Evolutionary conservation across 1,140 invertebrate species (phyloP).

Genomic region (Hylaeus anthracinus): DNA sequence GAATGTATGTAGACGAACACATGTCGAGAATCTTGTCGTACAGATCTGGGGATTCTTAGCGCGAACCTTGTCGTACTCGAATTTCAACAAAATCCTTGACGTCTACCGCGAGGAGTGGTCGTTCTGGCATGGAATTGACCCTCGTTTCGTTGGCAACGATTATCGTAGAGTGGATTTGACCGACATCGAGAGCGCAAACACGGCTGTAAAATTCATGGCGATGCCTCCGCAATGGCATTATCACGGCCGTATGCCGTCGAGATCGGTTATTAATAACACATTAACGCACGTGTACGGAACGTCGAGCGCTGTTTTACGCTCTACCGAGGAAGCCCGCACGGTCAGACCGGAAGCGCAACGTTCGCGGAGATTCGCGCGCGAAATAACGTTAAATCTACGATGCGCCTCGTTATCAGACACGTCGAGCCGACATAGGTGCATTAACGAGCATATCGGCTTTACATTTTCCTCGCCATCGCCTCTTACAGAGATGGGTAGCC

Average conservation of each 20-base stretch:
- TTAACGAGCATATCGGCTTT: constrained; percentile 51
- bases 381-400: constrained; percentile 24
- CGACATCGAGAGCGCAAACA: not conserved
- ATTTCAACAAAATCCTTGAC: no score
- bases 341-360: constrained; percentile 17
- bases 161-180: constrained; percentile 2
- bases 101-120: no score
- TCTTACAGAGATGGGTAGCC: no score
- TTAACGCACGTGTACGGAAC: constrained; percentile 15
- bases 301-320: constrained; percentile 4
- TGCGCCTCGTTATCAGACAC: constrained; percentile 14
- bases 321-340: not conserved
- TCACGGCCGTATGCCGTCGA: constrained; percentile 1
- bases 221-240: constrained; percentile 13
- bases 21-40: no score
- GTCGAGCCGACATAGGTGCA: constrained; percentile 25
- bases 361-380: not conserved
- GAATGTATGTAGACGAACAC: not conserved
- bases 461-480: not conserved
- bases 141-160: constrained; percentile 18
- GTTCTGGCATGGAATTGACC: not conserved
- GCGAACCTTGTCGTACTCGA: no score
- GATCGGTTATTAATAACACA: constrained; percentile 44
- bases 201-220: constrained; percentile 20
- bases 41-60: no score